Evolutionary conservation across 2,113 vertebrate species (phyloP).

Genomic region (Canis aureus): DNA sequence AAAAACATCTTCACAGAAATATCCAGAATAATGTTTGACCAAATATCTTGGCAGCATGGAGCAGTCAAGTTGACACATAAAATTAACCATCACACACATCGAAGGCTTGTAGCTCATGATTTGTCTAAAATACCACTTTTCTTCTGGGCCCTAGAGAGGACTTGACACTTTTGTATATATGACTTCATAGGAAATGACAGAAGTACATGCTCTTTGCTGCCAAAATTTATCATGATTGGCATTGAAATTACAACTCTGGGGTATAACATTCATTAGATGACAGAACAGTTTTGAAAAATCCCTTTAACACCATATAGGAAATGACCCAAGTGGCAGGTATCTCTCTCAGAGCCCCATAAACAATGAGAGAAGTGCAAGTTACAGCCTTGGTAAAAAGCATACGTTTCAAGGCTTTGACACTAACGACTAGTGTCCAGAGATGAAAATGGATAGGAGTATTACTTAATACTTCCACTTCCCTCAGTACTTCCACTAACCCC

Average conservation of each 20-base stretch:
- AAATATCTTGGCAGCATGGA: neutral
- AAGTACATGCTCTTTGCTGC: neutral
- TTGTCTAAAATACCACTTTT: neutral
- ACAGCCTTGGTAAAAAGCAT: neutral
- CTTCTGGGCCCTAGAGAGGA: neutral
- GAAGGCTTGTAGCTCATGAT: neutral
- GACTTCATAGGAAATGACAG: neutral
- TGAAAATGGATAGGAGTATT: neutral
- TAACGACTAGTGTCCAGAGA: neutral
- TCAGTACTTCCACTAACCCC: neutral
- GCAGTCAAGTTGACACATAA: neutral
- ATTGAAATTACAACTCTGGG: neutral
- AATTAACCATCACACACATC: neutral
- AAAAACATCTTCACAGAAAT: neutral
- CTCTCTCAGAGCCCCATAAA: neutral
- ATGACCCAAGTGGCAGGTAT: neutral
- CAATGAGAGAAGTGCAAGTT: neutral
- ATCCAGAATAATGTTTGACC: neutral
- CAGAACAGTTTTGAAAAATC: neutral
- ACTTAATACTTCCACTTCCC: neutral
- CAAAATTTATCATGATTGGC: neutral
- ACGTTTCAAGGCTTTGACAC: neutral
- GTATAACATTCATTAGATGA: neutral
- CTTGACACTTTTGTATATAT: neutral
- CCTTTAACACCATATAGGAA: neutral